Conservation (phyloP, 2,888 invertebrate genomes). For the Drosophila nigricruria region DNA sequence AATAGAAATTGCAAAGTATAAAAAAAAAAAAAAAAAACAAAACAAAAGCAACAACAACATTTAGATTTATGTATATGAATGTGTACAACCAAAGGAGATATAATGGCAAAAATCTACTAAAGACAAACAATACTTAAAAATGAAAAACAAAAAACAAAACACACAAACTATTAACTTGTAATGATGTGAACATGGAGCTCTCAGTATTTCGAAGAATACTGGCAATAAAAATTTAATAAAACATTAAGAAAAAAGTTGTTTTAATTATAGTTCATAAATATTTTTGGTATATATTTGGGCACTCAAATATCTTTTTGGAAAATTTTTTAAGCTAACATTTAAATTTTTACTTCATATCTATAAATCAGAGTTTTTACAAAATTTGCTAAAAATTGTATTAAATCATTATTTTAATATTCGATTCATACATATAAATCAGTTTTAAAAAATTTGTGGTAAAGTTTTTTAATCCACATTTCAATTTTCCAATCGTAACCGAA, state of each 20-base stretch:
- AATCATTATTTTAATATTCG: too few species aligned
- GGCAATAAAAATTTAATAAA: conserved; percentile 83
- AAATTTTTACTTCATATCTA: too few species aligned
- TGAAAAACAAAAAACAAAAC: conserved; percentile 41
- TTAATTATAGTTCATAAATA: conserved; percentile 20
- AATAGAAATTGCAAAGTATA: conserved; percentile 37
- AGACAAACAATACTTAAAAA: conserved; percentile 62
- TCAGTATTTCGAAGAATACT: conserved; percentile 85
- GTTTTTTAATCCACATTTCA: too few species aligned
- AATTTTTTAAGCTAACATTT: too few species aligned
- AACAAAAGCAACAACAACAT: conserved; percentile 38
- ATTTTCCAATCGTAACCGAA: too few species aligned
- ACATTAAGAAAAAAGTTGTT: conserved; percentile 71
- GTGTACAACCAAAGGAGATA: conserved; percentile 52
- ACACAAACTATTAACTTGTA: conserved; percentile 82
- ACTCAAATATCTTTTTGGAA: too few species aligned
- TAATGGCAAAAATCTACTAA: conserved; percentile 70
- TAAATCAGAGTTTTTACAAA: too few species aligned
- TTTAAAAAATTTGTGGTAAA: too few species aligned
- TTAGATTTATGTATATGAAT: conserved; percentile 74
- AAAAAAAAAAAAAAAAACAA: too few species aligned
- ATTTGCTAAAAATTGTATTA: too few species aligned
- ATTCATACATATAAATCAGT: too few species aligned
- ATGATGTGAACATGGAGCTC: conserved; percentile 85
- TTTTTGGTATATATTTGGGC: neutral